These are phyloP conservation scores for Drosophila rufa DNA, from an alignment of 1,140 invertebrate species.

Conservation along the genomic window DNA sequence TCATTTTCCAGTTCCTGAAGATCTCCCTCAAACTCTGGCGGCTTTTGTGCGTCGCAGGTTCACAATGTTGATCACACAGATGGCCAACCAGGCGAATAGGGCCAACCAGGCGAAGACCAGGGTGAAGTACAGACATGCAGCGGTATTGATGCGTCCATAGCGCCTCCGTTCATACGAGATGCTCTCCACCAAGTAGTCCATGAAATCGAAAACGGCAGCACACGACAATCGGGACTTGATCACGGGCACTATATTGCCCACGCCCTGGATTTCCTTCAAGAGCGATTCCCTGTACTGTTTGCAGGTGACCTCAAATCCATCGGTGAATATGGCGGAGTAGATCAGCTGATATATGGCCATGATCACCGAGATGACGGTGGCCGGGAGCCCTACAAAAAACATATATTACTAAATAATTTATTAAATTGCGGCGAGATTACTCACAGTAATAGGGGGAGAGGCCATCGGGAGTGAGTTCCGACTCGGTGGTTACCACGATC, in stretches of 20 bases:
- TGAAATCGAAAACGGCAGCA: conserved; percentile 89
- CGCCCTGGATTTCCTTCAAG: conserved; percentile 86
- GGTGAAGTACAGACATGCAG: conserved; percentile 87
- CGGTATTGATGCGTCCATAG: conserved; percentile 88
- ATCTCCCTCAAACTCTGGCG: conserved; percentile 54
- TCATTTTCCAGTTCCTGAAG: neutral
- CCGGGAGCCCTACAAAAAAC: conserved; percentile 73
- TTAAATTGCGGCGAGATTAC: neutral
- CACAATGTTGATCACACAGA: conserved; percentile 86
- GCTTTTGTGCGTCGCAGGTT: conserved; percentile 85
- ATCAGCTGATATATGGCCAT: conserved; percentile 88
- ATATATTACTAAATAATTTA: neutral
- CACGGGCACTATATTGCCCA: conserved; percentile 87
- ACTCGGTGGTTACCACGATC: conserved; percentile 86
- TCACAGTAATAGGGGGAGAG: conserved; percentile 88
- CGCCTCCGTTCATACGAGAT: conserved; percentile 86
- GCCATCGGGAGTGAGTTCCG: conserved; percentile 85
- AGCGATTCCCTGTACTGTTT: conserved; percentile 88
- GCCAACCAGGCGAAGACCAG: conserved; percentile 87
- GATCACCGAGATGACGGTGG: conserved; percentile 86
- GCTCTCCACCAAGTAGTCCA: conserved; percentile 90
- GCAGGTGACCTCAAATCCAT: conserved; percentile 89
- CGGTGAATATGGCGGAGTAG: conserved; percentile 88
- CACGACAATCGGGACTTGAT: conserved; percentile 89
- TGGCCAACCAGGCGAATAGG: conserved; percentile 86